A percentile compares a stretch with the other conserved stretches of the same genome.
Conservation (phyloP, 2,113 vertebrate genomes). For the Passer montanus region DNA sequence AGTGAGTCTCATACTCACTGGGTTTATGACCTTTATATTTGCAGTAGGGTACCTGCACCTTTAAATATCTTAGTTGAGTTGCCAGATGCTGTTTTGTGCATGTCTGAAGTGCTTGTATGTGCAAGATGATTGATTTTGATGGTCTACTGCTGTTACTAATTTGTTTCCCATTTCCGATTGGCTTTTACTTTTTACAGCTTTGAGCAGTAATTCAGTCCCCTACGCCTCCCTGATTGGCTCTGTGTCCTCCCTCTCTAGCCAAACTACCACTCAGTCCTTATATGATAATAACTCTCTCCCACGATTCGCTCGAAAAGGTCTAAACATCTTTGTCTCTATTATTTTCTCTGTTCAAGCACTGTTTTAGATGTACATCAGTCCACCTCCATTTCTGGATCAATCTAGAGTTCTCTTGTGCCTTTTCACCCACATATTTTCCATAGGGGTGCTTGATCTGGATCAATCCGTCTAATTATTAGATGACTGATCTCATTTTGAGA, state of each 20-base stretch:
- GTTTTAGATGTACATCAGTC: slow-evolving; percentile 79
- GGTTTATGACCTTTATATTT: slow-evolving; percentile 14
- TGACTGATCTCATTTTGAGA: slow-evolving; percentile 18
- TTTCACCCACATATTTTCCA: slow-evolving; percentile 64
- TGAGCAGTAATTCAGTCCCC: slow-evolving; percentile 86
- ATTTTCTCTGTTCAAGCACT: slow-evolving; percentile 82
- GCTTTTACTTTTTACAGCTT: slow-evolving; percentile 86
- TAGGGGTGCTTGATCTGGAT: slow-evolving; percentile 80
- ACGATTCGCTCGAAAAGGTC: slow-evolving; percentile 85
- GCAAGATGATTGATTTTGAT: slow-evolving; percentile 65
- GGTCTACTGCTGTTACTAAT: slow-evolving; percentile 81
- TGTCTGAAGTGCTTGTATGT: slow-evolving; percentile 68
- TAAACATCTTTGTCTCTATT: slow-evolving; percentile 85
- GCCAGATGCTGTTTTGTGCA: slow-evolving; percentile 63
- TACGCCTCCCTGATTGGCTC: slow-evolving; percentile 85
- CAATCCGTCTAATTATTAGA: slow-evolving; percentile 41
- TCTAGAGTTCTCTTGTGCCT: slow-evolving; percentile 66
- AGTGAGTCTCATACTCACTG: not conserved
- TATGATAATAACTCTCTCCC: slow-evolving; percentile 87
- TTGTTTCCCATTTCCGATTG: slow-evolving; percentile 83
- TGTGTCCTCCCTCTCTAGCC: slow-evolving; percentile 88
- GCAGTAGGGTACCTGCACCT: slow-evolving; percentile 16
- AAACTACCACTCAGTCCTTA: slow-evolving; percentile 83
- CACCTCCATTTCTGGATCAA: slow-evolving; percentile 73
- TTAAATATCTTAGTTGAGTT: slow-evolving; percentile 22